Evolutionary conservation across 2,113 vertebrate species (phyloP).

Genomic region (Pseudolaguvia tuberculata): DNA sequence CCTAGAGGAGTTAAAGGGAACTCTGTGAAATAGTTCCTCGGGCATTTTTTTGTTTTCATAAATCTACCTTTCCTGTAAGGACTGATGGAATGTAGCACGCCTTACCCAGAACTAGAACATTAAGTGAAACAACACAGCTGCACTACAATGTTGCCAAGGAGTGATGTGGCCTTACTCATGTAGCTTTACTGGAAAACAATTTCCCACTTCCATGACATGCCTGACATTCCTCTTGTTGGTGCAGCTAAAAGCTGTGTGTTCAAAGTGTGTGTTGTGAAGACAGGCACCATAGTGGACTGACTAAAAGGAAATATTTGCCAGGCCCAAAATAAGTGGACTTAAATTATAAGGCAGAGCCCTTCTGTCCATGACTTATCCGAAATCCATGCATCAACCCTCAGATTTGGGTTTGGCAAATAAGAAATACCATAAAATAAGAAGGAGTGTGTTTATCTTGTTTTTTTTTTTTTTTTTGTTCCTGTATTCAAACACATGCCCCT

Average conservation of each 20-base stretch:
- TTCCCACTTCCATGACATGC: constrained; percentile 47
- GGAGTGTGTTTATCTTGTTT: not conserved
- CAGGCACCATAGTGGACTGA: constrained; percentile 49
- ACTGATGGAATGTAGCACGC: not conserved
- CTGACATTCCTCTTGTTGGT: constrained; percentile 57
- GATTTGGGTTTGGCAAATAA: not conserved
- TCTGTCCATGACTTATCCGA: constrained; percentile 51
- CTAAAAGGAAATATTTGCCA: constrained; percentile 60
- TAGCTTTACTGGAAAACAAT: constrained; percentile 22
- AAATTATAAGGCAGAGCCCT: constrained; percentile 52
- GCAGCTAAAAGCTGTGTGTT: constrained; percentile 4
- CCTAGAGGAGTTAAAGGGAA: not conserved
- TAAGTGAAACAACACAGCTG: not conserved
- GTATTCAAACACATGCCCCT: not conserved
- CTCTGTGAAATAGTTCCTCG: not conserved
- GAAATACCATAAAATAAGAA: not conserved
- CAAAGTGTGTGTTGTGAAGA: constrained; percentile 34
- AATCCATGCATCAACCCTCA: constrained; percentile 47
- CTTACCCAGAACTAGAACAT: not conserved
- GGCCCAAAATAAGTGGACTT: constrained; percentile 59
- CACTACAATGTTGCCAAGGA: not conserved
- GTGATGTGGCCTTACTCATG: not conserved
- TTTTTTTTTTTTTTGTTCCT: too few species aligned
- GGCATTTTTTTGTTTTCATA: not conserved
- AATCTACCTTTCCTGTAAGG: not conserved